phyloP scores from a whole-genome alignment of 2,113 vertebrate genomes.

The Corvus cornix region DNA sequence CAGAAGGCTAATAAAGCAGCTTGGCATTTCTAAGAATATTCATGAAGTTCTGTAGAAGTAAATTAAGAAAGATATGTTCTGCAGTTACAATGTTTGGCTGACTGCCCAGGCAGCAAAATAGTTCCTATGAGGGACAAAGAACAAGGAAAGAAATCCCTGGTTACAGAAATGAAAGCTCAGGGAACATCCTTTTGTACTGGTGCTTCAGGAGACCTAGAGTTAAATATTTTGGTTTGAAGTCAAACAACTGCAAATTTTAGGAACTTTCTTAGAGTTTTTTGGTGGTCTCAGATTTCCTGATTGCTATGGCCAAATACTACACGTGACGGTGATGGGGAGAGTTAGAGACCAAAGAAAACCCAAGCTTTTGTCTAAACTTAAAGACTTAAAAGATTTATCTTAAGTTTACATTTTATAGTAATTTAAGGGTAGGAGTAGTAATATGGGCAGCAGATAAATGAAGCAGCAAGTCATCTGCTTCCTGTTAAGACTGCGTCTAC shows the following conservation, averaged over 20 bases:
- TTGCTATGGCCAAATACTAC: background rate
- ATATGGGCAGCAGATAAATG: background rate
- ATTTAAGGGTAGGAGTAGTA: background rate
- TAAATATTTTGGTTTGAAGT: background rate
- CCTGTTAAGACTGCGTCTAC: background rate
- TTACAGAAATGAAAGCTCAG: background rate
- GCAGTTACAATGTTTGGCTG: slow-evolving; percentile 25
- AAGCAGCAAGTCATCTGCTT: background rate
- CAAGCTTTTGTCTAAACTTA: background rate
- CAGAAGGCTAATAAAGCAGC: slow-evolving; percentile 25
- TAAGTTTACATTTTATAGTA: background rate
- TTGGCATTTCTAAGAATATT: slow-evolving; percentile 12
- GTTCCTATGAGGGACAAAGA: background rate
- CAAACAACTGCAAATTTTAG: background rate
- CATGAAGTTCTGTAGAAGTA: slow-evolving; percentile 9
- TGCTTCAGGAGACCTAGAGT: background rate
- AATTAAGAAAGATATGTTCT: slow-evolving; percentile 27
- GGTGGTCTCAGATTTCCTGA: background rate
- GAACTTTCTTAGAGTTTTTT: background rate
- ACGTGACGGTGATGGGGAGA: background rate
- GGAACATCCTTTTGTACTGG: background rate
- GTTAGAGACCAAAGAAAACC: background rate
- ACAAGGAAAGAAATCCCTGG: background rate
- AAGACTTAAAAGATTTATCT: background rate
- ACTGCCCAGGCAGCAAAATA: slow-evolving; percentile 13